Evolutionary conservation across 2,797 vertebrate species (phyloP), one percentile per base, ranked within the genome.

Genomic region (Chelmon rostratus): DNA sequence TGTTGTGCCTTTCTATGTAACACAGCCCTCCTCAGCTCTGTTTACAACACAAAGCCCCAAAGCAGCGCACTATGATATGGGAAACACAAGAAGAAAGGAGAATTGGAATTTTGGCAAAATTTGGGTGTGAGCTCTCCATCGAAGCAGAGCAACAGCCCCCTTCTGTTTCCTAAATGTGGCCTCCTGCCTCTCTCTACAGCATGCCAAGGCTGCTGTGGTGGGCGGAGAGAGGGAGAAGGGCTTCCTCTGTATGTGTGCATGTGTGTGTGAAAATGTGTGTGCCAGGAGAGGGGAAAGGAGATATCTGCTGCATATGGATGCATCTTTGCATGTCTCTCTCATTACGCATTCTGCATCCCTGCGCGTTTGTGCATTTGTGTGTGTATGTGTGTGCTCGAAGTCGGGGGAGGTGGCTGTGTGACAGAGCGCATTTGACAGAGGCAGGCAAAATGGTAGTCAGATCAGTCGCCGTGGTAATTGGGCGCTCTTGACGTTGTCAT

Each of bases 401-500:
- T 54, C 57, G 76, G 79, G 82, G 75, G 78, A 33, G 56, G 73
- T 46, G 78, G 59, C 54, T 71, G 70, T 78, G 73, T 86, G 86
- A 90, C 74, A 72, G 83, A 68, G 76, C 46, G 16, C 76, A 73
- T 90, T 81, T 89, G 86, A 89, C 82, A 80, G 86, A 87, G 82
- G 79, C 71, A 86, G 82, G 85, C 68, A 90, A 88, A 91, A 89
- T 87, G 81, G 77, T 79, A 73, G 82, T 83, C 76, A 83, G 90
- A 92, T 94, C 92, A 90, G 90, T 90, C 72, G 68, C 75, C 12
- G 69, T 87, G 85, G 92, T 93, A 93, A 93, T 93, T 94, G 90
- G 86, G 69, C 70, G 65, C 86, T 90, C 86, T 93, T 92, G 89
- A 92, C 87, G 76, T 86, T 87, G 88, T 91, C 85, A 87, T 90